A percentile compares a stretch with the other conserved stretches of the same genome.
Evolutionary conservation across 2,113 vertebrate species (phyloP).

Genomic region (Prolemur simus): DNA sequence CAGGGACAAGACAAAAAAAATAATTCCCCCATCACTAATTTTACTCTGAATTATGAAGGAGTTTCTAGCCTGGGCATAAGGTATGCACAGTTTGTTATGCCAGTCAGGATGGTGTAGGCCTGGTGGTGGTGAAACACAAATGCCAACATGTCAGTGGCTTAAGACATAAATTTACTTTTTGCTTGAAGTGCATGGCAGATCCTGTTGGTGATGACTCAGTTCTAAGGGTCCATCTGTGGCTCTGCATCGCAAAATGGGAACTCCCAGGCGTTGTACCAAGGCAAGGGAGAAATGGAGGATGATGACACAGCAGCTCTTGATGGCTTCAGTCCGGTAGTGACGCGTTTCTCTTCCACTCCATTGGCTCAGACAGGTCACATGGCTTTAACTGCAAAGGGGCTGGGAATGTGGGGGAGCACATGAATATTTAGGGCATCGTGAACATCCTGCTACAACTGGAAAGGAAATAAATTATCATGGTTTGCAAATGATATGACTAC

Average conservation of each 20-base stretch:
- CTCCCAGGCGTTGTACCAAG: background rate
- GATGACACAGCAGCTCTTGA: background rate
- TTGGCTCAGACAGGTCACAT: background rate
- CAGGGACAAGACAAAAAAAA: background rate
- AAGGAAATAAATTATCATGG: background rate
- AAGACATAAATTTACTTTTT: background rate
- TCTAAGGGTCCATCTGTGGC: background rate
- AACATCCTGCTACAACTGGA: background rate
- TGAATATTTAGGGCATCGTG: background rate
- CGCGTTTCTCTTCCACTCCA: background rate
- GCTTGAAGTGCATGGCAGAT: background rate
- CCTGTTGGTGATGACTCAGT: background rate
- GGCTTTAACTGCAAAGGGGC: background rate
- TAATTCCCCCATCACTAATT: background rate
- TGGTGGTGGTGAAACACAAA: too few species aligned
- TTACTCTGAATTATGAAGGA: background rate
- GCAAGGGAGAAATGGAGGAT: too few species aligned
- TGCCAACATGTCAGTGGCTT: too few species aligned
- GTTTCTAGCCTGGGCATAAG: background rate
- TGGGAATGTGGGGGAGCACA: background rate
- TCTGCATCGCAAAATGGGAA: background rate
- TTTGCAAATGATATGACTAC: background rate
- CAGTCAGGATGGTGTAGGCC: background rate
- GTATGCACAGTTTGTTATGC: background rate
- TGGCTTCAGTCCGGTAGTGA: too few species aligned